Conservation (phyloP, 1,140 invertebrate species). For the Grapholita molesta region DNA sequence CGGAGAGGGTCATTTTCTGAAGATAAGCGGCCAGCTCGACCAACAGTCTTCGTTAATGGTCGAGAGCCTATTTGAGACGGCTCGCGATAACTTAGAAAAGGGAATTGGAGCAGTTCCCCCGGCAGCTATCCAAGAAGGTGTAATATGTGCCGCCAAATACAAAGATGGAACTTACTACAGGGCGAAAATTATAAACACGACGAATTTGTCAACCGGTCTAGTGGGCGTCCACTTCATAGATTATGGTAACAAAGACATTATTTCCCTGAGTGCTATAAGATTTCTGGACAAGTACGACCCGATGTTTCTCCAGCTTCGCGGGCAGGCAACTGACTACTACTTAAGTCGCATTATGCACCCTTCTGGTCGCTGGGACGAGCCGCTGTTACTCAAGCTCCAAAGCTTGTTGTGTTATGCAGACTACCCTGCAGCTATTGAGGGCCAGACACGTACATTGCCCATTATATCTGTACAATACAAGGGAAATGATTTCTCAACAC, state of each 20-base stretch:
- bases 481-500: slow-evolving; percentile 64
- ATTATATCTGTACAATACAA: slow-evolving; percentile 70
- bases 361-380: slow-evolving; percentile 72
- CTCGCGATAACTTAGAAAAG: slow-evolving; percentile 70
- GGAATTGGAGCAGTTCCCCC: slow-evolving; percentile 56
- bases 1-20: slow-evolving; percentile 81
- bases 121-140: slow-evolving; percentile 65
- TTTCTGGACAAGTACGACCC: slow-evolving; percentile 76
- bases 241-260: slow-evolving; percentile 82
- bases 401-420: slow-evolving; percentile 75
- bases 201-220: slow-evolving; percentile 63
- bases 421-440: slow-evolving; percentile 62
- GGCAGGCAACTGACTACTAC: slow-evolving; percentile 79
- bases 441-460: slow-evolving; percentile 51
- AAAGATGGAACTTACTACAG: slow-evolving; percentile 82
- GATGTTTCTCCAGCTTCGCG: slow-evolving; percentile 72
- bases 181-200: slow-evolving; percentile 77
- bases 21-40: slow-evolving; percentile 83
- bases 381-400: slow-evolving; percentile 71
- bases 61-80: slow-evolving; percentile 76
- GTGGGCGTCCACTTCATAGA: slow-evolving; percentile 84
- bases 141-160: slow-evolving; percentile 82
- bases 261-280: slow-evolving; percentile 78
- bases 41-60: slow-evolving; percentile 77
- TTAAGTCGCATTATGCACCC: slow-evolving; percentile 76